Conservation (phyloP, 2,113 vertebrate genomes). For the Fulica atra region DNA sequence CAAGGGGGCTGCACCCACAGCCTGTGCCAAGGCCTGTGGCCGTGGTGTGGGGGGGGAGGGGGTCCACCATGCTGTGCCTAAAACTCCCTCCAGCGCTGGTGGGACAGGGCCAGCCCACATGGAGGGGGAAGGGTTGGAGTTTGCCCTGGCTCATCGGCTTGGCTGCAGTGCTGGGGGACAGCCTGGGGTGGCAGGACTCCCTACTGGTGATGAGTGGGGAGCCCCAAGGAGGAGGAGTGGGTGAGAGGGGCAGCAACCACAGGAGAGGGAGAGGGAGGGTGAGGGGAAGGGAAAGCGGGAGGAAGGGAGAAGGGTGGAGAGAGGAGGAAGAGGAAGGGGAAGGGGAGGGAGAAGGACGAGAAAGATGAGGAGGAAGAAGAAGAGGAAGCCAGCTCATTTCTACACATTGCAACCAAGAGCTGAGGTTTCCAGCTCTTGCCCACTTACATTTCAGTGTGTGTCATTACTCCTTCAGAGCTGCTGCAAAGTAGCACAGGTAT, state of each 20-base stretch:
- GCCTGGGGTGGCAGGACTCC: not conserved
- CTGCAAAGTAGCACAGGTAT: not conserved
- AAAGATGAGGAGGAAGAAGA: not conserved
- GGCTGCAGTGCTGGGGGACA: fast-evolving
- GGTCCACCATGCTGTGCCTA: not conserved
- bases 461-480: not conserved
- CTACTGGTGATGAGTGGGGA: fast-evolving
- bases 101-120: fast-evolving
- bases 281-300: too few relatives aligned
- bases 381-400: not conserved
- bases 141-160: not conserved
- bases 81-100: fast-evolving
- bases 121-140: not conserved
- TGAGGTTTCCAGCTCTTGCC: not conserved
- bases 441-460: not conserved
- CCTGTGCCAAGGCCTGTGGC: fast-evolving
- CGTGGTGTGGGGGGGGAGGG: fast-evolving
- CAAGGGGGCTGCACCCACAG: not conserved
- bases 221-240: not conserved
- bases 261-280: too few relatives aligned
- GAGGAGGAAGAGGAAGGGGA: too few relatives aligned
- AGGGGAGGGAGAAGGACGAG: too few relatives aligned
- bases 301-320: too few relatives aligned
- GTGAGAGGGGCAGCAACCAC: not conserved
- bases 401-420: not conserved